Evolutionary conservation across 2,113 vertebrate species (phyloP).

Genomic region (Albula goreensis): DNA sequence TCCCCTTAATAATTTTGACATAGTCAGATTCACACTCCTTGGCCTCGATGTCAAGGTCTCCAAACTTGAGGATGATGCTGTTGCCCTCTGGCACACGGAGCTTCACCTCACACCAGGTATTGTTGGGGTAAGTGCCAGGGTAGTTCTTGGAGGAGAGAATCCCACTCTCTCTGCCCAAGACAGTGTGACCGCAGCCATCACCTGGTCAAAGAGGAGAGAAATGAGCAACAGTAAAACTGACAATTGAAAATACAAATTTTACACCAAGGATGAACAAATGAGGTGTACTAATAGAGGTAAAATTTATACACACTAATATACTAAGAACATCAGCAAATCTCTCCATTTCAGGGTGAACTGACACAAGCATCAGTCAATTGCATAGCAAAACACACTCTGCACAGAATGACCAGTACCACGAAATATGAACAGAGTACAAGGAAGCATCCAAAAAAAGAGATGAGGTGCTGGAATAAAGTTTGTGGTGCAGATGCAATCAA

Average conservation of each 20-base stretch:
- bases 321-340: too few species aligned
- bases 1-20: constrained; percentile 69
- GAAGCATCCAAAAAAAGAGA: neutral
- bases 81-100: constrained; percentile 73
- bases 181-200: constrained; percentile 77
- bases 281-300: neutral
- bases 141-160: constrained; percentile 81
- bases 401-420: neutral
- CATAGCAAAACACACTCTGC: neutral
- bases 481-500: neutral
- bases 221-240: neutral
- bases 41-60: constrained; percentile 79
- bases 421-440: neutral
- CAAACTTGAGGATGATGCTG: constrained; percentile 74
- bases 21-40: constrained; percentile 74
- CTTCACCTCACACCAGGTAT: constrained; percentile 76
- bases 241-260: neutral
- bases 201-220: constrained; percentile 54
- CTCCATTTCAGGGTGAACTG: neutral
- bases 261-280: neutral
- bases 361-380: neutral
- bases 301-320: too few species aligned
- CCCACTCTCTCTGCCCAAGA: constrained; percentile 77
- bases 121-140: constrained; percentile 80
- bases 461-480: neutral